Base-by-base conservation (phyloP, 2,888 invertebrate species). In the Chrysolina oricalcia region DNA sequence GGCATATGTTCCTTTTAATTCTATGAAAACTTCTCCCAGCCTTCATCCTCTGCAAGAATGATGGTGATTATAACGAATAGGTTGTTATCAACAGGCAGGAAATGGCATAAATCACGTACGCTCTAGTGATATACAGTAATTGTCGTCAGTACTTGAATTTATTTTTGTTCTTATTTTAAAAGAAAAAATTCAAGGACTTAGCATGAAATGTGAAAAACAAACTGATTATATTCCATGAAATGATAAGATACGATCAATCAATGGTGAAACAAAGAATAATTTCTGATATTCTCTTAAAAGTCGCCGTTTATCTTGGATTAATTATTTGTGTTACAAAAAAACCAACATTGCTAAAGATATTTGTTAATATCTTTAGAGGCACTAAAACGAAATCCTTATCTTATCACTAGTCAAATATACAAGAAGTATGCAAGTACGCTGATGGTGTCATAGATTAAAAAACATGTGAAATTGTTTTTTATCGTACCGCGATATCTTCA, bases 291-390 rank as follows among this genome's bases (percentile, higher is more conserved):
- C 64, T 68, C 64, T 68, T 72, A 72, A n/a, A 43, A 13, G 66
- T 53, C 59, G 64, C 46, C 53, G 27, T 63, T 71, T 74, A 79
- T 81, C 76, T 73, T 72, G 81, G 81, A 79, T 80, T 80, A 81
- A 79, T 77, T 66, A 53, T 81, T 78, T 80, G 80, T 74, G 72
- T 77, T 72, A 76, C 69, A 74, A 77, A 79, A 83, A 82, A 83
- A 81, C 80, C 83, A 83, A 83, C 83, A 83, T 84, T 82, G 82
- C 82, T 76, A 83, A 82, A 82, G 82, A 80, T 79, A 69, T 78
- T 72, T 78, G 73, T 72, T 66, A 75, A 74, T 82, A 79, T 76
- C 77, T 80, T 48, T 63, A 35, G 27, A 64, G 48, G 53, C 50
- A 62, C 63, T 80, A 78, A 76, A 80, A 80, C 76, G 72, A 70